Evolutionary conservation across 2,113 vertebrate genomes (phyloP).

Genomic region (Drymodes brunneopygia): DNA sequence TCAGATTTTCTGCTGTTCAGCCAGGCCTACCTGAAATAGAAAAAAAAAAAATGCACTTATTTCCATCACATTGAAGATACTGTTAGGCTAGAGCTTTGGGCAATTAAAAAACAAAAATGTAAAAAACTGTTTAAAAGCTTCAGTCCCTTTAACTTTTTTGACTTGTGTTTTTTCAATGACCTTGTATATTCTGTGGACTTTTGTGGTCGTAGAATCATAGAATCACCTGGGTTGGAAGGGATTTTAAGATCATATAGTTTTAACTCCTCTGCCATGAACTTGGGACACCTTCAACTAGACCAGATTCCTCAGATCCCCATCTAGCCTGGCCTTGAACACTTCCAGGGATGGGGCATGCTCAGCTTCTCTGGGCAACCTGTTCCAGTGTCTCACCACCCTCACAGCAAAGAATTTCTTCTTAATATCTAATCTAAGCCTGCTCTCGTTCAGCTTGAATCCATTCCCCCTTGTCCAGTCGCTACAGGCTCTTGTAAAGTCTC

Average conservation of each 20-base stretch:
- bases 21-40: background rate
- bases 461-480: background rate
- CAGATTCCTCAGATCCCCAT: background rate
- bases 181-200: background rate
- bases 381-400: background rate
- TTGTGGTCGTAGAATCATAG: fast-evolving
- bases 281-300: background rate
- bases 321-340: background rate
- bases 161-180: background rate
- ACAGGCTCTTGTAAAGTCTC: background rate
- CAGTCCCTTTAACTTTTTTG: background rate
- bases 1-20: background rate
- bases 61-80: background rate
- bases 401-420: background rate
- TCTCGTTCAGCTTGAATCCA: background rate
- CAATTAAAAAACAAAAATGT: background rate
- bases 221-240: background rate
- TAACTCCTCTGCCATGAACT: background rate
- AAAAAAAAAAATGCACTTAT: background rate
- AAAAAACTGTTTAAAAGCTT: background rate
- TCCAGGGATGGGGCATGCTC: background rate
- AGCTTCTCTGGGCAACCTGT: background rate
- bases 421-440: background rate
- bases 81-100: background rate
- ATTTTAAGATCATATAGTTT: background rate